phyloP scores from a whole-genome alignment of 2,888 invertebrate species.

The Chaetogeoica ovagalla region DNA sequence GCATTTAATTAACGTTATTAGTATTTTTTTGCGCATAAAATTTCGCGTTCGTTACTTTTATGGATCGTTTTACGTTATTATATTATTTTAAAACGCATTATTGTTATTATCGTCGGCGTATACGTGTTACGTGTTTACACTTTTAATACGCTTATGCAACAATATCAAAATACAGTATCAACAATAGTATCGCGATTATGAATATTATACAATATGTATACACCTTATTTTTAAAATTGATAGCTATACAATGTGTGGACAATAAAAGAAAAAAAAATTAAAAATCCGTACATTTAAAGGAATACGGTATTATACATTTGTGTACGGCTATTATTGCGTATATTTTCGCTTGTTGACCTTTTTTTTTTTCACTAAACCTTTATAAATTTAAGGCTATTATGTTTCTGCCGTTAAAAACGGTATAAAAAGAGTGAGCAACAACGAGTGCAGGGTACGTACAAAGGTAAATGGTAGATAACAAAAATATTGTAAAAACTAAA shows the following conservation, averaged over 20 bases:
- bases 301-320: not conserved
- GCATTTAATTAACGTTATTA: no score
- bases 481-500: not conserved
- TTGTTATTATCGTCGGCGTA: no score
- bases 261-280: not conserved
- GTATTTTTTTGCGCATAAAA: no score
- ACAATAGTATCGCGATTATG: no score
- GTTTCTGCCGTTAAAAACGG: constrained; percentile 36
- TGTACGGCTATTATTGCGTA: no score
- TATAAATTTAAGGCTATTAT: constrained; percentile 33
- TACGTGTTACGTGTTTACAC: no score
- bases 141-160: not conserved
- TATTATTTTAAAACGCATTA: no score
- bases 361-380: constrained; percentile 19
- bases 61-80: no score
- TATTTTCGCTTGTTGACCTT: constrained; percentile 21
- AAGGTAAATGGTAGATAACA: not conserved
- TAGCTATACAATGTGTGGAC: no score
- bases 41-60: no score
- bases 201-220: no score
- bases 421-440: not conserved
- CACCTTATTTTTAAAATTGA: no score
- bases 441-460: not conserved
- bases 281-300: not conserved
- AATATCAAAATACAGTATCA: not conserved